phyloP scores from a whole-genome alignment of 30 jellyfish, hydroid and myxozoan genomes.

The Mastigias papua region DNA sequence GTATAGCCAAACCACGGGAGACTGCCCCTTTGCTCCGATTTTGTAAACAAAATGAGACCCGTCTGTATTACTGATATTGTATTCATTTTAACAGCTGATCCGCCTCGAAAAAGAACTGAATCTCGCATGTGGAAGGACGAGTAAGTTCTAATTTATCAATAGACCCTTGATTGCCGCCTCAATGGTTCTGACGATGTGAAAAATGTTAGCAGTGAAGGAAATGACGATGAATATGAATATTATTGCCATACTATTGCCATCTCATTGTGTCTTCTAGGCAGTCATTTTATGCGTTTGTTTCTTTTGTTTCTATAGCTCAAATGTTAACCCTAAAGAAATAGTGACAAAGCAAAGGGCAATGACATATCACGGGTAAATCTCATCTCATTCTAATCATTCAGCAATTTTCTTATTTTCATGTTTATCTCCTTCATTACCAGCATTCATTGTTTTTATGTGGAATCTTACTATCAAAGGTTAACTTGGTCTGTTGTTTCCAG shows the following conservation, averaged over 20 bases:
- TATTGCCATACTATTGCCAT: too few relatives aligned
- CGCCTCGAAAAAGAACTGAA: slow-evolving; percentile 88
- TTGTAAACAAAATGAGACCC: neutral
- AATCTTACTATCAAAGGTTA: too few relatives aligned
- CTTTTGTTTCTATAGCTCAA: neutral
- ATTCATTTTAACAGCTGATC: slow-evolving; percentile 54
- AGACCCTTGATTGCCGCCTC: neutral
- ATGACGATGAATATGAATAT: too few relatives aligned
- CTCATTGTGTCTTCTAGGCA: too few relatives aligned
- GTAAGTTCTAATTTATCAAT: slow-evolving; percentile 55
- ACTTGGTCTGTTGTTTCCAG: too few relatives aligned
- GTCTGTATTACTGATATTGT: neutral
- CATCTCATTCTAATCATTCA: neutral
- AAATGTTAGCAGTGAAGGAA: too few relatives aligned
- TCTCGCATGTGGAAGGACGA: slow-evolving; percentile 73
- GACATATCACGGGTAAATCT: slow-evolving; percentile 70
- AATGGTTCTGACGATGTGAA: too few relatives aligned
- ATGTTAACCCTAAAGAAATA: slow-evolving; percentile 6
- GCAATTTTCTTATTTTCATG: neutral
- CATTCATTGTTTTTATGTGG: neutral
- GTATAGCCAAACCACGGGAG: neutral
- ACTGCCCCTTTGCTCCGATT: neutral
- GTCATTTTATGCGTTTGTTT: too few relatives aligned
- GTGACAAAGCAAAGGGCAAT: slow-evolving; percentile 61
- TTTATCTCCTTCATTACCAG: neutral